Evolutionary conservation across 2,888 invertebrate species (phyloP).

Genomic region (Thelaira solivaga): DNA sequence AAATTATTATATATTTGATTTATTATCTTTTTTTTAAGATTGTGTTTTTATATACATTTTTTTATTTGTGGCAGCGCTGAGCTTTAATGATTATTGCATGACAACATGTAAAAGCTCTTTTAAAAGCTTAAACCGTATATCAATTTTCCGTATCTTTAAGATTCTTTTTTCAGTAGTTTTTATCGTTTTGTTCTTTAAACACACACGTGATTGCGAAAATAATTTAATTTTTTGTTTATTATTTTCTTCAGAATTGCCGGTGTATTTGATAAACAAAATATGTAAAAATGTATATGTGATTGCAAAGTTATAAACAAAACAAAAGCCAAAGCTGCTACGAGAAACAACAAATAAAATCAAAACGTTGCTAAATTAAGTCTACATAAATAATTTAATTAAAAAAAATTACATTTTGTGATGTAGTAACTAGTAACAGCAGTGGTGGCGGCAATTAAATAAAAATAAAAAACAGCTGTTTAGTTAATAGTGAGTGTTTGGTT

Average conservation of each 20-base stretch:
- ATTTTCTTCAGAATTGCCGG: conserved; percentile 38
- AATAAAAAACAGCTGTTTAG: conserved; percentile 42
- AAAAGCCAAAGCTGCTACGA: conserved; percentile 23
- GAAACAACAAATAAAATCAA: conserved; percentile 21
- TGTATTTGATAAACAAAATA: conserved; percentile 15
- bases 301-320: neutral
- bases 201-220: neutral
- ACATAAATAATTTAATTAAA: neutral
- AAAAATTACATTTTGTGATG: too few relatives aligned
- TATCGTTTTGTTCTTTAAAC: neutral
- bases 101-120: conserved; percentile 10
- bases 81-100: neutral
- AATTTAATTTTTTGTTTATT: too few relatives aligned
- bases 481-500: conserved; percentile 29
- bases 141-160: conserved; percentile 17
- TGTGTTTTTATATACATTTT: too few relatives aligned
- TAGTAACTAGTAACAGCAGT: too few relatives aligned
- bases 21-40: too few relatives aligned
- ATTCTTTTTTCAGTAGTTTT: conserved; percentile 1
- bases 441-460: neutral
- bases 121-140: conserved; percentile 20
- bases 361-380: neutral
- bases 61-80: neutral
- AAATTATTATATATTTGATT: too few relatives aligned
- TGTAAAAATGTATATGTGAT: too few relatives aligned